These are phyloP conservation scores for Ophioninae sp. DNA, from an alignment of 2,888 invertebrate species.

Conservation along the genomic window DNA sequence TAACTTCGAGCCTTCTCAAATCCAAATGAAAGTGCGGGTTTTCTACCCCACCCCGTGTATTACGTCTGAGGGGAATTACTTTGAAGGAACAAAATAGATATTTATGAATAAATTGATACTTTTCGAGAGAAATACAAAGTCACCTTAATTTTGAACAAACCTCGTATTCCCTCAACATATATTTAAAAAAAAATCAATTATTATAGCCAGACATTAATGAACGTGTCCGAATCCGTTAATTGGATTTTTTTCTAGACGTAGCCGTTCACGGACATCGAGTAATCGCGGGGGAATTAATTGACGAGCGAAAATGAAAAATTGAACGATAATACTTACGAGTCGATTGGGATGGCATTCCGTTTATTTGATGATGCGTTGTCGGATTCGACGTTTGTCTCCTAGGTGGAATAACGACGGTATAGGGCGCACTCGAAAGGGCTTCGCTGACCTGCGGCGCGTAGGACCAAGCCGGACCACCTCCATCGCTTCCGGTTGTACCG, in stretches of 20 bases:
- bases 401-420: slow-evolving; percentile 60
- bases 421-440: slow-evolving; percentile 68
- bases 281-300: background rate
- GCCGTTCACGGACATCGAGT: background rate
- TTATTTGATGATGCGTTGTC: slow-evolving; percentile 81
- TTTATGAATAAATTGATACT: too few species aligned
- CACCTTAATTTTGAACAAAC: too few species aligned
- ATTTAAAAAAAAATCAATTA: too few species aligned
- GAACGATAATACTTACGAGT: slow-evolving; percentile 85
- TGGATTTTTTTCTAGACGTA: background rate
- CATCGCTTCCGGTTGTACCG: slow-evolving; percentile 60
- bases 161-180: too few species aligned
- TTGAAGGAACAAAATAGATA: too few species aligned
- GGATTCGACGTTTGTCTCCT: slow-evolving; percentile 64
- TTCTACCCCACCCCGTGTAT: too few species aligned
- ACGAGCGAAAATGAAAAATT: slow-evolving; percentile 19
- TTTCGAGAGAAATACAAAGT: too few species aligned
- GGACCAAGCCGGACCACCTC: slow-evolving; percentile 68
- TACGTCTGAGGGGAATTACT: too few species aligned
- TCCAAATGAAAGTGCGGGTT: too few species aligned
- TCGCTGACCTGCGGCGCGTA: slow-evolving; percentile 68
- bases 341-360: slow-evolving; percentile 87
- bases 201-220: too few species aligned
- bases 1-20: too few species aligned
- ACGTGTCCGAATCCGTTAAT: too few species aligned